Evolutionary conservation across 2,113 vertebrate species (phyloP).

Genomic region (Lamprologus ornatipinnis): DNA sequence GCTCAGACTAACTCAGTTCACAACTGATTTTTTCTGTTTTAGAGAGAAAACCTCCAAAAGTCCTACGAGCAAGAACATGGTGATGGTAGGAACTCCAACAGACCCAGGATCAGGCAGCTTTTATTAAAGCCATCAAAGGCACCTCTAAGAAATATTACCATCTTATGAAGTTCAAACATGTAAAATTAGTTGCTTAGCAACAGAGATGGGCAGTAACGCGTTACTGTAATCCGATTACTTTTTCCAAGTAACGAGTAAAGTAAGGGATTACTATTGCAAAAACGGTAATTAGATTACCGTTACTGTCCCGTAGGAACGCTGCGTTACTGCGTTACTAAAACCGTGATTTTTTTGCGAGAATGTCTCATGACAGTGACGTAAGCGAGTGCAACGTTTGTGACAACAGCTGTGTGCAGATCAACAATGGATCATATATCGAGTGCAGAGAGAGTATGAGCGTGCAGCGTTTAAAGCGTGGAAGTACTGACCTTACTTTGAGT

Average conservation of each 20-base stretch:
- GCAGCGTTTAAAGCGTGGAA: too few relatives aligned
- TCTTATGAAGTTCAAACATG: background rate
- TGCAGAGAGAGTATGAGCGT: too few relatives aligned
- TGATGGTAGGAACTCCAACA: background rate
- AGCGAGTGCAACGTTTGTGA: too few relatives aligned
- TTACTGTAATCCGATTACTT: too few relatives aligned
- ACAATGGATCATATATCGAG: too few relatives aligned
- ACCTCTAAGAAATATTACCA: background rate
- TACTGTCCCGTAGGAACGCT: too few relatives aligned
- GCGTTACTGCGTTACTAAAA: too few relatives aligned
- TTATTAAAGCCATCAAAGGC: background rate
- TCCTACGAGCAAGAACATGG: background rate
- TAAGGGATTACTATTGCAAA: too few relatives aligned
- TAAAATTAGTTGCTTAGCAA: background rate
- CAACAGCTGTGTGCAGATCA: too few relatives aligned
- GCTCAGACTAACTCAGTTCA: background rate
- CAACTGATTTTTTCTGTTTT: background rate
- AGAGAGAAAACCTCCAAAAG: background rate
- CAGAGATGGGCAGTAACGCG: background rate
- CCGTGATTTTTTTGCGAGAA: too few relatives aligned
- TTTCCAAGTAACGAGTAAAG: fast-evolving
- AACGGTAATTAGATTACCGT: fast-evolving
- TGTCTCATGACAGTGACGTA: too few relatives aligned
- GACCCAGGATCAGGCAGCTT: background rate
- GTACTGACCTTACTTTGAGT: too few relatives aligned